These are phyloP conservation scores for Glandiceps talaboti DNA, from an alignment of 53 echinoderm and acorn worm genomes.

Conservation along the genomic window DNA sequence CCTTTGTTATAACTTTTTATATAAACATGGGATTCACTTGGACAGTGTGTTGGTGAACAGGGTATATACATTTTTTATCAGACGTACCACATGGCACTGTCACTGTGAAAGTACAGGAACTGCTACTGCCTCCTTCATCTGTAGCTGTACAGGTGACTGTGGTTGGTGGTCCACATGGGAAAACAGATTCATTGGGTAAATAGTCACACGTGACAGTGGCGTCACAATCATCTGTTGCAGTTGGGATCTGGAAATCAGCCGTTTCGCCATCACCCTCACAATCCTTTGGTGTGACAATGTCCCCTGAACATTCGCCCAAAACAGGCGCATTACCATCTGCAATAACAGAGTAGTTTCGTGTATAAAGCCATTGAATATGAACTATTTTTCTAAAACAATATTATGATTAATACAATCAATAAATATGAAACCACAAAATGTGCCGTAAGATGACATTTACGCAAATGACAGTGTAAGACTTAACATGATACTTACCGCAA, in stretches of 20 bases:
- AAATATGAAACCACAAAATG: no score
- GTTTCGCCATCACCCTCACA: background rate
- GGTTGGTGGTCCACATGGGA: background rate
- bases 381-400: no score
- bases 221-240: background rate
- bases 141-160: slow-evolving; percentile 25
- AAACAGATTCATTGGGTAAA: slow-evolving; percentile 4
- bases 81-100: slow-evolving; percentile 16
- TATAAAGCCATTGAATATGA: no score
- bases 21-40: no score
- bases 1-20: no score
- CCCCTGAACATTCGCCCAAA: background rate
- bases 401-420: no score
- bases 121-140: slow-evolving; percentile 14
- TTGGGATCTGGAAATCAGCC: background rate
- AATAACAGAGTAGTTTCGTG: no score
- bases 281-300: background rate
- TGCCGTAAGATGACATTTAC: no score
- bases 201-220: background rate
- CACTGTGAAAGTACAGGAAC: slow-evolving; percentile 16
- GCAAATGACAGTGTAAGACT: no score
- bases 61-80: no score
- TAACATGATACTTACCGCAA: no score
- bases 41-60: no score
- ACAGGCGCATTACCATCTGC: background rate